Base-by-base conservation (phyloP, 1,140 invertebrate genomes). In the Gryon sp. region DNA sequence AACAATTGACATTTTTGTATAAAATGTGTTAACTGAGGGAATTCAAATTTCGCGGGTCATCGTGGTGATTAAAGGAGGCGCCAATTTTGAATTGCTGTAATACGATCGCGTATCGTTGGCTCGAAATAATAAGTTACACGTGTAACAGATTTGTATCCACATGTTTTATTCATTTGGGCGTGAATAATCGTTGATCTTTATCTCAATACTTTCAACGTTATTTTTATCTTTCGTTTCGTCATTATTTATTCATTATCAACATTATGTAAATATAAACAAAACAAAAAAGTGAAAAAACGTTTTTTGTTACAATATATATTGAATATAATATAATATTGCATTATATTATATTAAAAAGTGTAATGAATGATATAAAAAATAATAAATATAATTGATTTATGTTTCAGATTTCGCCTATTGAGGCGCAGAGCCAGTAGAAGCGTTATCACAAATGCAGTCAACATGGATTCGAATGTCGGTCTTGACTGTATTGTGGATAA, bases 401-500 rank as follows among this genome's bases (percentile, higher is more conserved):
- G 0, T 60, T 60, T 30, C 59, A 74, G 60, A 65, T 65, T 24
- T 14, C 26, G 69, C 50, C 52, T 46, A 59, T 50, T 18, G 18
- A 60, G 68, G 55, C 72, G 38, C 57, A 36, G 46, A 62, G 68
- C 30, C 57, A 48, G 69, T 65, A 75, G 30, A 50, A 52, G 40
- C 74, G 48, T 80, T 80, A 78, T 77, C 76, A 79, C 82, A 84
- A 84, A 87, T 87, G 84, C 83, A 76, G 84, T 82, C 82, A 86
- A 82, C 77, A 95, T 95, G 94, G 95, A 96, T 90, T 95, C 95
- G 77, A 92, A 94, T 80, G 94, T 96, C 84, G 95, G 95, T 80
- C 91, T 97, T 85, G 96, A 97, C 90, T 97, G 96, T 87, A 97
- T 98, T 84, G 95, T 97, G 52, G 95, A 97, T 86, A 96, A 97